Conservation (phyloP, 2,113 vertebrate genomes). For the Urocynchramus pylzowi region DNA sequence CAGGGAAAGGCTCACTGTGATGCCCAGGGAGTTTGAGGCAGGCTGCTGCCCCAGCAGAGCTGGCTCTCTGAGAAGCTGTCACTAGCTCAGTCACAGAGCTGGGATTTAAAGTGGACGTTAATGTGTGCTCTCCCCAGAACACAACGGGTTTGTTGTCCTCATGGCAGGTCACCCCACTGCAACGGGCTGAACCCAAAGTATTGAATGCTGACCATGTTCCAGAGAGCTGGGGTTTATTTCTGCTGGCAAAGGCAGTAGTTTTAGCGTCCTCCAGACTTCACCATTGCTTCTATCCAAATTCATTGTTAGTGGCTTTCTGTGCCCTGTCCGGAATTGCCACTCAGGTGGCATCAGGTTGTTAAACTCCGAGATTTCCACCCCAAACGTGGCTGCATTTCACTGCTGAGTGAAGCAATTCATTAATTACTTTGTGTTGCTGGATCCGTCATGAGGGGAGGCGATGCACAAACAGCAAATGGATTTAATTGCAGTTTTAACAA, state of each 20-base stretch:
- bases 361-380: background rate
- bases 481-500: background rate
- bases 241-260: background rate
- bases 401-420: background rate
- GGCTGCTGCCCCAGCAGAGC: background rate
- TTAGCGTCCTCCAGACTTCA: background rate
- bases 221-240: background rate
- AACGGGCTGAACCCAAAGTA: background rate
- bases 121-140: background rate
- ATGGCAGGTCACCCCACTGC: background rate
- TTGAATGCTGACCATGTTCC: background rate
- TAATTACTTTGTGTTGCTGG: background rate
- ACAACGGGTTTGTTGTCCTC: fast-evolving
- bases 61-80: background rate
- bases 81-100: background rate
- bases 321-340: background rate
- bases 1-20: background rate
- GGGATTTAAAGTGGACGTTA: background rate
- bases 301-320: background rate
- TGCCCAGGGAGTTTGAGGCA: background rate
- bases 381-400: fast-evolving
- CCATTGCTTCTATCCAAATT: background rate
- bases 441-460: fast-evolving
- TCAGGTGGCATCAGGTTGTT: background rate
- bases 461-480: background rate